Evolutionary conservation across 2,888 invertebrate species (phyloP), one percentile per base, ranked within the genome.

Genomic region (Cataglyphis cursor): DNA sequence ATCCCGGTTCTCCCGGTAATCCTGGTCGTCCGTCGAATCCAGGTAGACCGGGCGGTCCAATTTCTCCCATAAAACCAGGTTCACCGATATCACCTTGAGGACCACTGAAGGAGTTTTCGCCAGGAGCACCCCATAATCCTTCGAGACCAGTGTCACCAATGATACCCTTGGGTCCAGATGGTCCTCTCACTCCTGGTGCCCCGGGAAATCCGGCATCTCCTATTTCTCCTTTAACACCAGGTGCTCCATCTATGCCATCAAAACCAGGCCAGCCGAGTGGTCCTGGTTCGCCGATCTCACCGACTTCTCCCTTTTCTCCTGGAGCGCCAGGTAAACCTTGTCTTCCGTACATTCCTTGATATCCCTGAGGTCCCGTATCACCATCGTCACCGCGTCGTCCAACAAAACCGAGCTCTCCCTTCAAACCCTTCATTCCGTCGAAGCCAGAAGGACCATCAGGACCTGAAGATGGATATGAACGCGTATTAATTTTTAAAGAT

Each of bases 181-280:
- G 92, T 0, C 98, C 98, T 85, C 95, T 95, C 12, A 93, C 93
- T 21, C 98, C 98, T 0, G 96, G 95, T 1, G 94, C 91, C 3
- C 98, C 98, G 84, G 96, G 96, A 61, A 96, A 95, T 83, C 98
- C 98, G 74, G 96, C 96, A 84, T 96, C 96, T 85, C 98, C 98
- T 21, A 95, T 95, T 93, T 97, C 97, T 89, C 98, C 98, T 95
- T 97, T 97, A 9, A 96, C 95, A 48, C 97, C 97, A 24, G 95
- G 94, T 3, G 85, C 72, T 8, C 95, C 95, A 0, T 84, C 64
- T 6, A 90, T 44, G 31, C 94, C 95, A 0, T 90, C 88, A 51
- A 75, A 59, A 64, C 98, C 98, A 76, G 96, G 96, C 88, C 93
- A 95, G 62, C 97, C 97, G 73, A 92, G 94, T n/a, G 95, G 95